A percentile compares a stretch with the other conserved stretches of the same genome.
Conservation (phyloP, 2,797 vertebrate genomes). For the Synanceia verrucosa region DNA sequence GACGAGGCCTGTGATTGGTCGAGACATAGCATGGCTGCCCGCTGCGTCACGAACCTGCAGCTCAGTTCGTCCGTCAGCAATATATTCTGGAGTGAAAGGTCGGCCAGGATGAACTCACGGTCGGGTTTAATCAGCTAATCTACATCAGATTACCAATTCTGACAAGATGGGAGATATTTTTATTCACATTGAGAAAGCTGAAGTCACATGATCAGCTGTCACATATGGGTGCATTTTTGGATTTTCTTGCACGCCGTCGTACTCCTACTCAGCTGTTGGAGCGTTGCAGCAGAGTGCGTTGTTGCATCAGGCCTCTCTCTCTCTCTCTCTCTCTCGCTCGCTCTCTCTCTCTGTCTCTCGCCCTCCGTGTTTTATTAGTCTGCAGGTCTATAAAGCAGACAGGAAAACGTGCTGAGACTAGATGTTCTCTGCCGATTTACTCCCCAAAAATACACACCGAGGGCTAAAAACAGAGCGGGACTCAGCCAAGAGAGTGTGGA, state of each 20-base stretch:
- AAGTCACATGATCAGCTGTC: too few relatives aligned
- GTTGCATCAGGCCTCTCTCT: background rate
- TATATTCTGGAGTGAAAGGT: too few relatives aligned
- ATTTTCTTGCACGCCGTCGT: background rate
- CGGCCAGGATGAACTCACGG: too few relatives aligned
- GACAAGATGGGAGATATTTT: background rate
- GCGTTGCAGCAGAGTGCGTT: background rate
- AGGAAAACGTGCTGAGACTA: slow-evolving; percentile 36
- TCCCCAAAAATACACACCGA: slow-evolving; percentile 39
- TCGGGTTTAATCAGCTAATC: background rate
- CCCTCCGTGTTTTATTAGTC: slow-evolving; percentile 24
- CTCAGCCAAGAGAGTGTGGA: background rate
- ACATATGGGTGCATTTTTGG: background rate
- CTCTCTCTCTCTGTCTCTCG: background rate
- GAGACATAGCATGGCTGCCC: background rate
- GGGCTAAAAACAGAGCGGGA: slow-evolving; percentile 23
- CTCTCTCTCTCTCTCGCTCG: accelerated
- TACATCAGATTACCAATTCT: background rate
- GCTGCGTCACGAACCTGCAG: background rate
- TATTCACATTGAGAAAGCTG: too few relatives aligned
- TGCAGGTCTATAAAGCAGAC: slow-evolving; percentile 38
- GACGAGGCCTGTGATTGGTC: slow-evolving; percentile 42
- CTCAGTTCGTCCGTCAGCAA: background rate
- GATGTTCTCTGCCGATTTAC: slow-evolving; percentile 24
- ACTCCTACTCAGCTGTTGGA: background rate